These are phyloP conservation scores for Oreamnos americanus DNA, from an alignment of 2,113 vertebrate species.

Conservation along the genomic window DNA sequence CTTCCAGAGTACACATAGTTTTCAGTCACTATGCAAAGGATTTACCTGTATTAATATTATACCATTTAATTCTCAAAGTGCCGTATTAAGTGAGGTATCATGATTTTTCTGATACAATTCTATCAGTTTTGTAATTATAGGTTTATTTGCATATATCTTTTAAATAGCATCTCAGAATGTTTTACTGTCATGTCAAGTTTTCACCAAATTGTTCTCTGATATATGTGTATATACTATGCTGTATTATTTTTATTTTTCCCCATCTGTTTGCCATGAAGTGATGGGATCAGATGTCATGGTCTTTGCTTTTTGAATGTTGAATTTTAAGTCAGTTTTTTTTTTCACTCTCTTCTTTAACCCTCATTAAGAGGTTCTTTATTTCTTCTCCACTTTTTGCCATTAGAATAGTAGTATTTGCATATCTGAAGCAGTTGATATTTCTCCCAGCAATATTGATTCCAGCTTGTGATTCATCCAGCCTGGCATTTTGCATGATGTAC, in stretches of 20 bases:
- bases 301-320: background rate
- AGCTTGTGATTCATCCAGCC: background rate
- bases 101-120: background rate
- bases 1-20: background rate
- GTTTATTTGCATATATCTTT: background rate
- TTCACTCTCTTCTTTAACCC: background rate
- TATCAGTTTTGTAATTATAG: background rate
- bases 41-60: background rate
- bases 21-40: background rate
- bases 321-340: background rate
- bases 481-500: background rate
- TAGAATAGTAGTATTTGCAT: background rate
- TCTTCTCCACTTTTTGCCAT: background rate
- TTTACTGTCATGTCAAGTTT: background rate
- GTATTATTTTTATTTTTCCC: background rate
- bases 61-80: background rate
- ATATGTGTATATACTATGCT: background rate
- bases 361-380: background rate
- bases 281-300: background rate
- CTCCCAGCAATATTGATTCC: background rate
- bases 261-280: background rate
- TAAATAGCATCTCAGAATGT: background rate
- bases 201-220: background rate
- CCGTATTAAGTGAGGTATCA: background rate
- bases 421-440: background rate